These are phyloP conservation scores for Phoeniculus purpureus DNA, from an alignment of 2,797 vertebrate species.

Conservation along the genomic window DNA sequence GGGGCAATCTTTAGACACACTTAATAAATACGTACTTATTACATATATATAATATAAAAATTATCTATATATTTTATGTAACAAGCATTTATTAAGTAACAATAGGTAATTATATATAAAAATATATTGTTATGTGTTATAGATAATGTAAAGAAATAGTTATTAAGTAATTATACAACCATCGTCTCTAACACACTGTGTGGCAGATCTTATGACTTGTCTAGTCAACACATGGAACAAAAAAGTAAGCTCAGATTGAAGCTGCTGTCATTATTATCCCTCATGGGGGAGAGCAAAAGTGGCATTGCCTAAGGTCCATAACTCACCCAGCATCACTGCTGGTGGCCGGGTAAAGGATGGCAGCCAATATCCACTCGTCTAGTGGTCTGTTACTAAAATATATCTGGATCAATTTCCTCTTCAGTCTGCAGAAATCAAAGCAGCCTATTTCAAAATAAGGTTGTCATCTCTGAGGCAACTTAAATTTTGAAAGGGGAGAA, in stretches of 20 bases:
- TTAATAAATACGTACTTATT: not conserved
- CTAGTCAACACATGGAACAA: not conserved
- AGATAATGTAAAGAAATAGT: too few relatives aligned
- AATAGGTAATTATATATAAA: too few relatives aligned
- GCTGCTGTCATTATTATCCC: not conserved
- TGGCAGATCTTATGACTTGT: not conserved
- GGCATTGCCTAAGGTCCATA: rapidly evolving
- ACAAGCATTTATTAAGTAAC: too few relatives aligned
- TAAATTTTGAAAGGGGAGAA: not conserved
- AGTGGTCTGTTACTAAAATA: not conserved
- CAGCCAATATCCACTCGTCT: not conserved
- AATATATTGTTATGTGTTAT: too few relatives aligned
- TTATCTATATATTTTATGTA: too few relatives aligned
- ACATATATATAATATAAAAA: too few relatives aligned
- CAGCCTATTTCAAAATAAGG: constrained; percentile 17
- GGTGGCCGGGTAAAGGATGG: not conserved
- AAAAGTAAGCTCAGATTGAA: not conserved
- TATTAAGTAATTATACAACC: not conserved
- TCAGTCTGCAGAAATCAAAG: constrained; percentile 12
- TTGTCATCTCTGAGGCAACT: not conserved
- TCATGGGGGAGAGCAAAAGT: not conserved
- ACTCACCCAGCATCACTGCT: rapidly evolving
- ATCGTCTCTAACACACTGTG: not conserved
- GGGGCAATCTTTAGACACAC: not conserved
- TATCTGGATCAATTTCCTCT: not conserved